These are phyloP conservation scores for Glaucomys volans DNA, from an alignment of 2,113 vertebrate genomes.

Conservation along the genomic window DNA sequence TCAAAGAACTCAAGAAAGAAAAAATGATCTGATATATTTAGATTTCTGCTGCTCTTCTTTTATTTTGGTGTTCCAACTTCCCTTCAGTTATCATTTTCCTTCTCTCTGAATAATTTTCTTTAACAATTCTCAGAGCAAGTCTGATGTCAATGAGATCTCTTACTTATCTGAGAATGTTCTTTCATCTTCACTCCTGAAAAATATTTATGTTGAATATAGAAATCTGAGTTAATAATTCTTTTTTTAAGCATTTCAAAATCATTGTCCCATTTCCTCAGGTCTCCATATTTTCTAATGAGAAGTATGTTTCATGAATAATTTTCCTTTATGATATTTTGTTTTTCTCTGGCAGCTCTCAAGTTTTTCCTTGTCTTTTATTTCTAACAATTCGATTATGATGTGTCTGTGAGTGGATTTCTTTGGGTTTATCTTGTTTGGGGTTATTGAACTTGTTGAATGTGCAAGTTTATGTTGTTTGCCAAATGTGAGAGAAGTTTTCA, in stretches of 20 bases:
- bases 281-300: constrained; percentile 41
- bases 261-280: neutral
- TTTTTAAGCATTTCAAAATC: constrained; percentile 30
- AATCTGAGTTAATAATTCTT: neutral
- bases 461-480: neutral
- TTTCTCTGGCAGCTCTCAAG: neutral
- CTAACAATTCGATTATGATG: constrained; percentile 2
- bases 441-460: neutral
- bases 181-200: constrained; percentile 13
- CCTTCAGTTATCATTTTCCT: neutral
- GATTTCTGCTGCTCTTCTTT: neutral
- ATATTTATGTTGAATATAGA: constrained; percentile 16
- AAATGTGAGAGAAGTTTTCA: neutral
- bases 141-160: constrained; percentile 33
- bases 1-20: constrained; percentile 26
- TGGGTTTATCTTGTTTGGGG: constrained; percentile 19
- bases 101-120: constrained; percentile 47
- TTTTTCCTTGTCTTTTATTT: constrained; percentile 25
- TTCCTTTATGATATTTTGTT: neutral
- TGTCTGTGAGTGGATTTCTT: constrained; percentile 9
- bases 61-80: constrained; percentile 20
- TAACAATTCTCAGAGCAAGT: constrained; percentile 39
- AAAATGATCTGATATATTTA: neutral
- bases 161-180: constrained; percentile 31
- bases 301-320: constrained; percentile 7